A percentile compares a stretch with the other conserved stretches of the same genome.
Evolutionary conservation across 2,888 invertebrate genomes (phyloP).

Genomic region (Leptinotarsa tumamoca): DNA sequence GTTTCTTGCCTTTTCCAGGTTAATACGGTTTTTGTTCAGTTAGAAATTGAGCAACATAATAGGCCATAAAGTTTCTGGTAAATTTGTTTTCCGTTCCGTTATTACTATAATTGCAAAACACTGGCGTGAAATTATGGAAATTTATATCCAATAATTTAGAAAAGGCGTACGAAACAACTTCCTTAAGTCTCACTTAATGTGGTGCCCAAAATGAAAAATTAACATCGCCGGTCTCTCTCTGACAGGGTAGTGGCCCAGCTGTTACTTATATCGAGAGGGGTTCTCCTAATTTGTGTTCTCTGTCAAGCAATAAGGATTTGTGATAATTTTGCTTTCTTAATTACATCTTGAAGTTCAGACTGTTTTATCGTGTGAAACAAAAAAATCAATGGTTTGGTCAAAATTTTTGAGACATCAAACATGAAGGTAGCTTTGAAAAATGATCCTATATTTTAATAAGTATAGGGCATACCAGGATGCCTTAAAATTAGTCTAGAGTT

Average conservation of each 20-base stretch:
- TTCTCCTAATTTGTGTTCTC: slow-evolving; percentile 12
- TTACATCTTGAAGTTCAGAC: too few species aligned
- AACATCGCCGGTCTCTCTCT: slow-evolving; percentile 29
- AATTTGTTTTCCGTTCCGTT: not conserved
- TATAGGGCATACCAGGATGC: too few species aligned
- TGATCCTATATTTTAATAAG: too few species aligned
- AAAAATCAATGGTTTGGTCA: too few species aligned
- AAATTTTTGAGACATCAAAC: too few species aligned
- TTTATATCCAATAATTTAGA: slow-evolving; percentile 41
- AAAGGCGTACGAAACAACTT: slow-evolving; percentile 36
- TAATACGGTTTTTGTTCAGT: too few species aligned
- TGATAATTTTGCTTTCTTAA: too few species aligned
- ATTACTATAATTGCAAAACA: slow-evolving; percentile 28
- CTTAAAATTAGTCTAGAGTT: too few species aligned
- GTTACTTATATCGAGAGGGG: slow-evolving; percentile 27
- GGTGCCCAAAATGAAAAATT: slow-evolving; percentile 39
- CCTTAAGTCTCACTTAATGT: slow-evolving; percentile 39
- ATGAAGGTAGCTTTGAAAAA: too few species aligned
- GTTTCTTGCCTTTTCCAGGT: too few species aligned
- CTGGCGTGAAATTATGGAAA: slow-evolving; percentile 21
- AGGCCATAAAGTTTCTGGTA: not conserved
- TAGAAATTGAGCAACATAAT: not conserved
- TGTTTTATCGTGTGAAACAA: not conserved
- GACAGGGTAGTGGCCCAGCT: slow-evolving; percentile 37
- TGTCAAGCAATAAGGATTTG: too few species aligned